Conservation (phyloP, 2,113 vertebrate species). For the Xenopus tropicalis region DNA sequence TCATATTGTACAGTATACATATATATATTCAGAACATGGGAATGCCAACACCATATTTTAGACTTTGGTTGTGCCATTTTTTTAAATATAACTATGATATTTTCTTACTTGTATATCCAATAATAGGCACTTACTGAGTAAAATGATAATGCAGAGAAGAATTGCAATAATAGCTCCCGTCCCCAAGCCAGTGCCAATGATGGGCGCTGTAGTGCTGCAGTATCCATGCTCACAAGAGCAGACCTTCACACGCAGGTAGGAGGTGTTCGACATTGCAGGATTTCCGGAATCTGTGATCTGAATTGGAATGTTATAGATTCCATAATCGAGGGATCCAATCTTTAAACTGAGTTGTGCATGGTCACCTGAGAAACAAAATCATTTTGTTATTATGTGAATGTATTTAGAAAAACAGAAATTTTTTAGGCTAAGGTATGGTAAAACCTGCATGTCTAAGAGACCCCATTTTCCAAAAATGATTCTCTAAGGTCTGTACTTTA, state of each 20-base stretch:
- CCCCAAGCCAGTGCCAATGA: conserved; percentile 87
- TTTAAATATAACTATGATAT: no score
- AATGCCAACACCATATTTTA: no score
- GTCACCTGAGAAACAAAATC: conserved; percentile 70
- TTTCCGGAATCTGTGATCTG: conserved; percentile 95
- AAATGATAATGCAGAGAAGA: conserved; percentile 94
- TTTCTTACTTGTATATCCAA: no score
- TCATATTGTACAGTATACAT: no score
- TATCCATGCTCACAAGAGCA: conserved; percentile 94
- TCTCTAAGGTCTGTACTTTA: no score
- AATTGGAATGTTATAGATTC: conserved; percentile 90
- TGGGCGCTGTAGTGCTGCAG: conserved; percentile 87
- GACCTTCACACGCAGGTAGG: conserved; percentile 89
- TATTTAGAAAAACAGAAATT: no score
- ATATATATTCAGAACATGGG: no score
- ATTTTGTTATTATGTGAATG: not conserved
- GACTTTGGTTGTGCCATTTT: not conserved
- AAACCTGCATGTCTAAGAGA: no score
- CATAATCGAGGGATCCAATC: conserved; percentile 86
- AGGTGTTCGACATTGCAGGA: conserved; percentile 88
- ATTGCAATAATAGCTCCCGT: conserved; percentile 95
- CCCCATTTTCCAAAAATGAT: no score
- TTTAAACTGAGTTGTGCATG: conserved; percentile 86
- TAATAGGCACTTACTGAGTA: conserved; percentile 83
- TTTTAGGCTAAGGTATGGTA: no score